phyloP scores from a whole-genome alignment of 2,113 vertebrate species.

The Promerops cafer region DNA sequence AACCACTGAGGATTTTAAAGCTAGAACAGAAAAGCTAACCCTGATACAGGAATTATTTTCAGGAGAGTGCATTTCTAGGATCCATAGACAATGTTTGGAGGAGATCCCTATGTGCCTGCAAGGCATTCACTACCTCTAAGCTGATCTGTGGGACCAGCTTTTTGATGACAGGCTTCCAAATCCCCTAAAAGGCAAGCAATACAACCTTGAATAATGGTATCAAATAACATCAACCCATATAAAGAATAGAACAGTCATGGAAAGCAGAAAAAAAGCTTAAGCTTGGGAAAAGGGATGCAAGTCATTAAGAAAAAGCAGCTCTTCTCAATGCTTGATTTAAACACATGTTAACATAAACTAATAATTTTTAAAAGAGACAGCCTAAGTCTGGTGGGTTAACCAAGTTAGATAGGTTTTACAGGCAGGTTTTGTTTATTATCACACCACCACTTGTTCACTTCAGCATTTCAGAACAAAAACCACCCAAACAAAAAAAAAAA shows the following conservation, averaged over 20 bases:
- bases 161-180: background rate
- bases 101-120: background rate
- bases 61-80: background rate
- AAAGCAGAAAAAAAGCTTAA: background rate
- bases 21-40: background rate
- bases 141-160: background rate
- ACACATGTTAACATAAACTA: background rate
- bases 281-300: background rate
- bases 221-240: background rate
- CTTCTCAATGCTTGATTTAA: background rate
- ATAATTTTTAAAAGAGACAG: background rate
- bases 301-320: background rate
- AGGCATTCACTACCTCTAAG: background rate
- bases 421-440: background rate
- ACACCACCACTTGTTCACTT: background rate
- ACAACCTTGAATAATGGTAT: background rate
- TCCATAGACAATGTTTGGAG: background rate
- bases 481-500: background rate
- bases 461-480: background rate
- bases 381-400: background rate
- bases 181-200: background rate
- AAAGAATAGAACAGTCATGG: background rate
- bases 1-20: background rate
- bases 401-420: background rate
- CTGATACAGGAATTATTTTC: background rate